Percentiles rank a stretch among this genome's conserved stretches.
phyloP scores from a whole-genome alignment of 1,140 invertebrate species.

The Drosophila nebulosa region DNA sequence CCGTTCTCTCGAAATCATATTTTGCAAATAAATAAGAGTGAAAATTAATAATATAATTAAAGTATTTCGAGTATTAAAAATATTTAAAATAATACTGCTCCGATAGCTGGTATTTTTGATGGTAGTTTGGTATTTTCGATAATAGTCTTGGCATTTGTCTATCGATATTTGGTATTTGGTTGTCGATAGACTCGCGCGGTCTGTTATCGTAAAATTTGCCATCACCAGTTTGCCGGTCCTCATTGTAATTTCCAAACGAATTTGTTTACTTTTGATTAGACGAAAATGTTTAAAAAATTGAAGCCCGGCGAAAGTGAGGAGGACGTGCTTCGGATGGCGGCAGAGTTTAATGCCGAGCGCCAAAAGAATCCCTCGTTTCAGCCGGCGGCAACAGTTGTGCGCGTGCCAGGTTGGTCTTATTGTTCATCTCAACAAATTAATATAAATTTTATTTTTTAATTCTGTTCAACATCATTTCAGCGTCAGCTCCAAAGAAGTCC shows the following conservation, averaged over 20 bases:
- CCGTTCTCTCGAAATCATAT: no score
- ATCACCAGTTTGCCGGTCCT: background rate
- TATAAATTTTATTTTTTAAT: background rate
- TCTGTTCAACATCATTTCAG: background rate
- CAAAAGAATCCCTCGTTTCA: constrained; percentile 81
- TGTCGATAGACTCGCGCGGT: background rate
- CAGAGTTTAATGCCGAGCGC: constrained; percentile 84
- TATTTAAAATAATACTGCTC: no score
- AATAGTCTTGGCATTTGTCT: no score
- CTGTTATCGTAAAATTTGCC: background rate
- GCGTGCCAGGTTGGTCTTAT: constrained; percentile 76
- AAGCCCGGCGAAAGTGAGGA: constrained; percentile 86
- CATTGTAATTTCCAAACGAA: background rate
- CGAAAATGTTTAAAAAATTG: constrained; percentile 84
- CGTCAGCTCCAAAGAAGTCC: constrained; percentile 54
- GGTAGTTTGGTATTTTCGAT: no score
- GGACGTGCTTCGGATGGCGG: constrained; percentile 86
- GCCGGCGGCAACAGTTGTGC: constrained; percentile 84
- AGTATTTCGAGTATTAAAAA: no score
- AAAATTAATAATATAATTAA: no score
- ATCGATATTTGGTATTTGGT: background rate
- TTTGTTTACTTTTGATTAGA: background rate
- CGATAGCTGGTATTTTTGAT: no score
- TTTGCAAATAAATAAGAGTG: no score
- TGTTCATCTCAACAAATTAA: background rate